A percentile compares a stretch with the other conserved stretches of the same genome.
Evolutionary conservation across 2,888 invertebrate species (phyloP).

Genomic region (Miltochrista miniata): DNA sequence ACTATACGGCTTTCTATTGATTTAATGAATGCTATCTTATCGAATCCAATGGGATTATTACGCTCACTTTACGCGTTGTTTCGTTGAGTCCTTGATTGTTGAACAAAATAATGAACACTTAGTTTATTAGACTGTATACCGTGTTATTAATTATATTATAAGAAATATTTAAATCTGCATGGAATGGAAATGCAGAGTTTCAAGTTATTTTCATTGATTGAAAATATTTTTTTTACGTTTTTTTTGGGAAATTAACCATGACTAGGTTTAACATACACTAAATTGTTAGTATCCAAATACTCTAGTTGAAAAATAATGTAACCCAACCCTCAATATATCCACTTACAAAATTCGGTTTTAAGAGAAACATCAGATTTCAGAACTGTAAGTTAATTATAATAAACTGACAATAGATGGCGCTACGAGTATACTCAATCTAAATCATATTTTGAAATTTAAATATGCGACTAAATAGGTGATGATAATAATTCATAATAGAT

Average conservation of each 20-base stretch:
- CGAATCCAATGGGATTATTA: conserved; percentile 73
- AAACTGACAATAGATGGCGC: conserved; percentile 48
- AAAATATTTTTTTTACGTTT: no score
- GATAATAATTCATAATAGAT: no score
- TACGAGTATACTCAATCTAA: conserved; percentile 13
- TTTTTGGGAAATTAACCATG: no score
- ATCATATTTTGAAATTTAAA: no score
- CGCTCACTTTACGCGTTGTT: conserved; percentile 57
- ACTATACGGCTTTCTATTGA: conserved; percentile 75
- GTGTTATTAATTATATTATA: conserved; percentile 23
- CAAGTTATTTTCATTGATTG: no score
- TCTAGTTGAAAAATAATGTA: no score
- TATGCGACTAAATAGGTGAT: no score
- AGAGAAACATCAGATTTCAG: no score
- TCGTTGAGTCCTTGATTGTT: conserved; percentile 27
- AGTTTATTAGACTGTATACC: conserved; percentile 13
- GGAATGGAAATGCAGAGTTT: conserved; percentile 7
- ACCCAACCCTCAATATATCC: no score
- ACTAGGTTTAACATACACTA: no score
- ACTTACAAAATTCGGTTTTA: no score
- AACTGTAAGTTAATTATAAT: background rate
- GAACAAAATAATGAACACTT: conserved; percentile 7
- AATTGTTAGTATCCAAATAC: no score
- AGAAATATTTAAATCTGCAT: conserved; percentile 17
- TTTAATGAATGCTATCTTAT: conserved; percentile 80